Evolutionary conservation across 2,888 invertebrate genomes (phyloP).

Genomic region (Caradrina kadenii): DNA sequence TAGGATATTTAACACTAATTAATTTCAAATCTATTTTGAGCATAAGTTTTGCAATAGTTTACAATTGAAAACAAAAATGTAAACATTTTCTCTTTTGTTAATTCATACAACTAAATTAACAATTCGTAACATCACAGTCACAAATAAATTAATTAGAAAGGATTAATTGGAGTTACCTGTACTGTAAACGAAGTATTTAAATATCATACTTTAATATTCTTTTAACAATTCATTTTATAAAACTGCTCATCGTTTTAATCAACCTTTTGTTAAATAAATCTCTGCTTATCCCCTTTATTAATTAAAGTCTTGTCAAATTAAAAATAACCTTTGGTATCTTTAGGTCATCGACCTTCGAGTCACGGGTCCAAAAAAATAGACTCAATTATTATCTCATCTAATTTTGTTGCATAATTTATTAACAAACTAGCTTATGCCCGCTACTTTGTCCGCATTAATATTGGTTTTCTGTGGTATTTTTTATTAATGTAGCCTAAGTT

Average conservation of each 20-base stretch:
- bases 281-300: background rate
- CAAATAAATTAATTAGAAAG: slow-evolving; percentile 14
- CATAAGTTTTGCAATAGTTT: too few relatives aligned
- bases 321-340: background rate
- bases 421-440: too few relatives aligned
- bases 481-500: too few relatives aligned
- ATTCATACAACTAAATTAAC: background rate
- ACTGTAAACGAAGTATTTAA: slow-evolving; percentile 2
- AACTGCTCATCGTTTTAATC: background rate
- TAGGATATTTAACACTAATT: too few relatives aligned
- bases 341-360: background rate
- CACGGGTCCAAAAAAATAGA: background rate
- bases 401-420: slow-evolving; percentile 35
- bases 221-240: background rate
- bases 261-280: background rate
- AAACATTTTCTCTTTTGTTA: background rate
- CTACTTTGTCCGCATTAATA: too few relatives aligned
- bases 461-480: too few relatives aligned
- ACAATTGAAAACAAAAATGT: background rate
- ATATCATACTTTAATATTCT: slow-evolving; percentile 5
- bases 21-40: too few relatives aligned
- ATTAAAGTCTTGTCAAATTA: slow-evolving; percentile 1
- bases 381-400: background rate
- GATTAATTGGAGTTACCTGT: slow-evolving; percentile 1
- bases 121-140: background rate